These are phyloP conservation scores for Platycheirus rosarum DNA, from an alignment of 2,888 invertebrate species.

Conservation along the genomic window DNA sequence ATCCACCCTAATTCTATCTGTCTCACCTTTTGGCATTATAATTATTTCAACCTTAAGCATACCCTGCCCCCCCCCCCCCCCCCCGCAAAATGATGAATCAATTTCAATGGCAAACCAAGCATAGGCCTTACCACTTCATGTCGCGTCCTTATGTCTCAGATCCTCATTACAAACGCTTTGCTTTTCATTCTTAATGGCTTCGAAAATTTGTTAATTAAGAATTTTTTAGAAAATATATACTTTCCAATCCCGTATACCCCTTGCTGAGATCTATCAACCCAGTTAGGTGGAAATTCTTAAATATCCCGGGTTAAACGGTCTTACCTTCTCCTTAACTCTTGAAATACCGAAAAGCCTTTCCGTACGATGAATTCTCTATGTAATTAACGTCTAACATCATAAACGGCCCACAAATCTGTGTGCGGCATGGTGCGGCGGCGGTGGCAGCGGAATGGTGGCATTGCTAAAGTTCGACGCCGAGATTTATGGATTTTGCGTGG, in stretches of 20 bases:
- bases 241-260: slow-evolving; percentile 11
- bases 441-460: too few species aligned
- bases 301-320: slow-evolving; percentile 35
- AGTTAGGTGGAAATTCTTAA: slow-evolving; percentile 29
- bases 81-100: too few species aligned
- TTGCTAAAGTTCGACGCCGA: slow-evolving; percentile 24
- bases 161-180: slow-evolving; percentile 6
- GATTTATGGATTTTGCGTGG: slow-evolving; percentile 43
- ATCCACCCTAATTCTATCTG: too few species aligned
- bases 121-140: too few species aligned
- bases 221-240: slow-evolving; percentile 15
- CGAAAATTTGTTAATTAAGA: slow-evolving; percentile 45
- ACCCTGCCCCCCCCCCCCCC: too few species aligned
- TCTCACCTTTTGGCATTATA: too few species aligned
- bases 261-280: slow-evolving; percentile 61
- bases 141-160: background rate
- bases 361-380: slow-evolving; percentile 30
- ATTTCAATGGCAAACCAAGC: too few species aligned
- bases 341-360: background rate
- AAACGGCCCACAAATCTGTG: slow-evolving; percentile 66
- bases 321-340: slow-evolving; percentile 11
- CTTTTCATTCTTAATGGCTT: slow-evolving; percentile 10
- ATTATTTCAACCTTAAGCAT: too few species aligned
- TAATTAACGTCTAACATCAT: slow-evolving; percentile 69
- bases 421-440: too few species aligned